Conservation (phyloP, 2,797 vertebrate genomes). For the Coendou prehensilis region DNA sequence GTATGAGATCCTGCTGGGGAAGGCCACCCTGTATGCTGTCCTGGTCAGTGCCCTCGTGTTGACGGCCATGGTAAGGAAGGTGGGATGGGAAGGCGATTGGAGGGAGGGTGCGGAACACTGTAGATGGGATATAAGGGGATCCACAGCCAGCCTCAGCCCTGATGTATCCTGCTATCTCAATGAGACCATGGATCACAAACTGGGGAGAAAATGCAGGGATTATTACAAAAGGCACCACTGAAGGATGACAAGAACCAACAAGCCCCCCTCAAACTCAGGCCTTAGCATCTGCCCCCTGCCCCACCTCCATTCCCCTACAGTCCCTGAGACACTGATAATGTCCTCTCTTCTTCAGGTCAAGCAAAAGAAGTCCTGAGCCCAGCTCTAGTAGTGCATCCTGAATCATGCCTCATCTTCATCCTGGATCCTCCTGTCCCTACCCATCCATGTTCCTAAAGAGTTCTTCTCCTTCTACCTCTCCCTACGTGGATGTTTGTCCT, state of each 20-base stretch:
- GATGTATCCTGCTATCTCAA: not conserved
- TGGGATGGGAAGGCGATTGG: rapidly evolving
- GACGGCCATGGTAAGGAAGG: constrained; percentile 82
- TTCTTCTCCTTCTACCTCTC: not conserved
- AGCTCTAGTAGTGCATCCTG: not conserved
- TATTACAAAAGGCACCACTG: rapidly evolving
- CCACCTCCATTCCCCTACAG: too few relatives aligned
- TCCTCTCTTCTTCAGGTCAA: constrained; percentile 71
- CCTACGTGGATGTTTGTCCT: too few relatives aligned
- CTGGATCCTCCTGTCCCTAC: not conserved
- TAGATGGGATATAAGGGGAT: rapidly evolving
- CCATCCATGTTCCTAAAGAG: not conserved
- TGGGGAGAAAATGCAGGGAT: not conserved
- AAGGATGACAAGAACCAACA: not conserved
- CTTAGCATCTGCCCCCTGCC: too few relatives aligned
- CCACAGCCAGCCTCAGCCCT: not conserved
- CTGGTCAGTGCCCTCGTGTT: constrained; percentile 84
- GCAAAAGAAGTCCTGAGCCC: constrained; percentile 76
- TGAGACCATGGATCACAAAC: too few relatives aligned
- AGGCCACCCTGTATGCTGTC: constrained; percentile 86
- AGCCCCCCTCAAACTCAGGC: not conserved
- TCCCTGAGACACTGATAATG: not conserved
- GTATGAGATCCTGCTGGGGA: constrained; percentile 87
- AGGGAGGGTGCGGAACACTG: not conserved
- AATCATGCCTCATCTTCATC: rapidly evolving